Conservation (phyloP, 2,113 vertebrate genomes). For the Notechis scutatus region DNA sequence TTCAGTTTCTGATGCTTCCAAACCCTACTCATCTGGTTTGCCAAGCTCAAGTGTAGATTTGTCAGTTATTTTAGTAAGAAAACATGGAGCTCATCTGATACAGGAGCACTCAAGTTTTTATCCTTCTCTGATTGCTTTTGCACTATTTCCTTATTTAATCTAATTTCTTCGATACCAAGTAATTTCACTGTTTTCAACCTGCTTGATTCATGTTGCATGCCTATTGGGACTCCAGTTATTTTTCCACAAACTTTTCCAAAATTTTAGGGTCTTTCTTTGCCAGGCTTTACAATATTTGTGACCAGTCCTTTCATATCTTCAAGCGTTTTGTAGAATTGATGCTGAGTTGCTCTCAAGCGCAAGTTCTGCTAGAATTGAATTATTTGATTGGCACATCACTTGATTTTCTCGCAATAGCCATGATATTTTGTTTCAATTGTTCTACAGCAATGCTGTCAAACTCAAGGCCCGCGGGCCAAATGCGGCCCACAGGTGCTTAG, state of each 20-base stretch:
- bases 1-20: no score
- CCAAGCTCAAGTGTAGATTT: no score
- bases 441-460: no score
- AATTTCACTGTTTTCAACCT: neutral
- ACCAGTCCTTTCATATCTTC: neutral
- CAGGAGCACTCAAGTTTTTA: no score
- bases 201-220: neutral
- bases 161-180: neutral
- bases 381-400: neutral
- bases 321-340: neutral
- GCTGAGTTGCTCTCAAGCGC: neutral
- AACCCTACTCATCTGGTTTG: no score
- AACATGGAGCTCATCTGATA: neutral
- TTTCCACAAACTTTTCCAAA: neutral
- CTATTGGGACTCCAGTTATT: neutral
- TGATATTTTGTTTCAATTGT: neutral
- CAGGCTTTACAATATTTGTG: neutral
- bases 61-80: no score
- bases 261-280: neutral
- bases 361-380: neutral
- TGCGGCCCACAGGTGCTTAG: no score
- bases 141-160: neutral
- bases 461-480: no score
- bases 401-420: neutral
- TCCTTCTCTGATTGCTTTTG: neutral